These are phyloP conservation scores for Pterostichus niger DNA, from an alignment of 2,888 invertebrate species.

Conservation along the genomic window DNA sequence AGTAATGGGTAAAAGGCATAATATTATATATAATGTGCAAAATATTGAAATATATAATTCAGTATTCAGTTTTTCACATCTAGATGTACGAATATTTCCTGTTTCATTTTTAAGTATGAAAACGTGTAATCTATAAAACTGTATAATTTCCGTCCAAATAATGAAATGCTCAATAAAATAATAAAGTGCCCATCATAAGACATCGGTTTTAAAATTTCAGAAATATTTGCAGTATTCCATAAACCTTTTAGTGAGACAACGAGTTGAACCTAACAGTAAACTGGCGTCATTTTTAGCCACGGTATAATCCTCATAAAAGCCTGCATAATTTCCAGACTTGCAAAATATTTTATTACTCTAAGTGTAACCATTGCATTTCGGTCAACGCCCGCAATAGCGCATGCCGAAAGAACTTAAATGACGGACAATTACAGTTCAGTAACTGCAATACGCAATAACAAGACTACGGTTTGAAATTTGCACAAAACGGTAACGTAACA, in stretches of 20 bases:
- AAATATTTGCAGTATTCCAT: background rate
- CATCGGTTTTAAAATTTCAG: slow-evolving; percentile 15
- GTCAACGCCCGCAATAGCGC: background rate
- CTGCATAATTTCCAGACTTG: slow-evolving; percentile 48
- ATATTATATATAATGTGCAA: too few relatives aligned
- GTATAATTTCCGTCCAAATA: too few relatives aligned
- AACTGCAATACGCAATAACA: slow-evolving; percentile 26
- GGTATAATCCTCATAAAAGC: slow-evolving; percentile 38
- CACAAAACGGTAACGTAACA: slow-evolving; percentile 33
- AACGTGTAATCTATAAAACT: too few relatives aligned
- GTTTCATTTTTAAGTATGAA: too few relatives aligned
- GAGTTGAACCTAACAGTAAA: slow-evolving; percentile 26
- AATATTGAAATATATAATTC: too few relatives aligned
- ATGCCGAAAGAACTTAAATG: slow-evolving; percentile 35
- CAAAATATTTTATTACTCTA: slow-evolving; percentile 50
- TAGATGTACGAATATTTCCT: too few relatives aligned
- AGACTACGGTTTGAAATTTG: background rate
- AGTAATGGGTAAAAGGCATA: too few relatives aligned
- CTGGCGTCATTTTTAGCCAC: slow-evolving; percentile 27
- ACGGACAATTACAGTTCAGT: background rate
- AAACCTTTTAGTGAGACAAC: slow-evolving; percentile 2
- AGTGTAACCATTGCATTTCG: slow-evolving; percentile 8
- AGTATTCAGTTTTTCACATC: too few relatives aligned
- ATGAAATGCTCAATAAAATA: slow-evolving; percentile 18
- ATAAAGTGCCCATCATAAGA: background rate